Conservation (phyloP, 2,113 vertebrate genomes). For the Periophthalmus modestus region DNA sequence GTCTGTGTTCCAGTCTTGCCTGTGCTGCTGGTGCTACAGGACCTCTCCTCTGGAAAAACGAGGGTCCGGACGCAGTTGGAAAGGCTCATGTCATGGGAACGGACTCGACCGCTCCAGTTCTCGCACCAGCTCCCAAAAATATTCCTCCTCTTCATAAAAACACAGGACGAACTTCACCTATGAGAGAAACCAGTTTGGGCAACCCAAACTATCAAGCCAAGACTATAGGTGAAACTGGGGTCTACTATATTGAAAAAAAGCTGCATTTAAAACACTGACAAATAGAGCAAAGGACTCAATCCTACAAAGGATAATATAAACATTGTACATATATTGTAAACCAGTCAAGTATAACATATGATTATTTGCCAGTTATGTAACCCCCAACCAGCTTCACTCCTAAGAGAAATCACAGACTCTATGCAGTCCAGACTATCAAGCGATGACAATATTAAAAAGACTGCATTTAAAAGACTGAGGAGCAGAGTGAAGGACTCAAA, state of each 20-base stretch:
- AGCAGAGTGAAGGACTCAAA: too few species aligned
- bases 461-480: too few species aligned
- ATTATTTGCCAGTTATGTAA: neutral
- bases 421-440: too few species aligned
- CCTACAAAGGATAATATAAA: conserved; percentile 3
- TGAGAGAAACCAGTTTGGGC: neutral
- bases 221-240: conserved; percentile 20
- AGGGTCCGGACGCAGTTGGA: conserved; percentile 82
- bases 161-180: conserved; percentile 7
- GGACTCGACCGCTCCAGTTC: conserved; percentile 87
- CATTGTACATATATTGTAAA: neutral
- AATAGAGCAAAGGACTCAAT: conserved; percentile 11
- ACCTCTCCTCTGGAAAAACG: conserved; percentile 78
- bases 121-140: conserved; percentile 84
- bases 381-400: too few species aligned
- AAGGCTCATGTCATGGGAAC: conserved; percentile 82
- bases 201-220: conserved; percentile 17
- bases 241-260: conserved; percentile 17
- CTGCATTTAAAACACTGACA: conserved; percentile 18
- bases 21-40: conserved; percentile 91
- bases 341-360: neutral
- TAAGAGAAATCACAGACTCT: too few species aligned
- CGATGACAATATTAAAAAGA: too few species aligned
- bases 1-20: conserved; percentile 80
- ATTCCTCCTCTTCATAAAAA: conserved; percentile 81